Base-by-base conservation (phyloP, 2,113 vertebrate genomes). In the Phaethornis superciliosus region DNA sequence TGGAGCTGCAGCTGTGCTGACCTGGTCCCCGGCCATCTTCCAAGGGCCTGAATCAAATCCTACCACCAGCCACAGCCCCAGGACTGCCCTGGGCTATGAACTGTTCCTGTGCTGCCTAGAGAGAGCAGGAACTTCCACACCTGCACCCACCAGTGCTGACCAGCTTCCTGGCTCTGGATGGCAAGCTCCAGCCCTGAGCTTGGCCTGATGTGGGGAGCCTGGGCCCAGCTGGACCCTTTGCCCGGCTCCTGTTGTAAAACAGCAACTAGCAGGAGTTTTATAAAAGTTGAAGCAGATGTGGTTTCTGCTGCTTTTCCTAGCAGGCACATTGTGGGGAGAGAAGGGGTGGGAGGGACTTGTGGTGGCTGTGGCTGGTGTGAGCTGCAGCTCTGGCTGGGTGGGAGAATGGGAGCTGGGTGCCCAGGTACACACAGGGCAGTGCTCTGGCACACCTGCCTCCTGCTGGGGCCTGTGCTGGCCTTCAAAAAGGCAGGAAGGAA, bases 221-320 rank as follows among this genome's bases (percentile, higher is more conserved):
- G 70, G 47, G 42, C 56, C 85, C 74, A 80, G 68, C 64, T 70
- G 84, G 87, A 90, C 67, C 75, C 51, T 78, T 78, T 90, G 60
- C 82, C 86, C 56, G 83, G 77, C 77, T 94, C 85, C 74, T 15
- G 4, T 28, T 94, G 95, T 95, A 76, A 85, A 95, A 89, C 85
- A 96, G 89, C 93, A 95, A 62, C 79, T 88, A 42, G 55, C 51
- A 27, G 30, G 55, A 87, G 86, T 97, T 98, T 88, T 97, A 97
- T 98, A 98, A 98, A 98, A 56, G 69, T 58, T 64, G 94, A 88
- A 80, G 82, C 85, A 67, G 76, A 93, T 1, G 0, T 55, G 20
- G 21, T 44, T 93, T 44, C 64, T 78, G n/a, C 76, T 85, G 70
- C 67, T 67, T 14, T 68, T 94, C 68, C 46, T 49, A 17, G 54